phyloP scores from a whole-genome alignment of 1,140 invertebrate species.

The Saccostrea cuccullata region DNA sequence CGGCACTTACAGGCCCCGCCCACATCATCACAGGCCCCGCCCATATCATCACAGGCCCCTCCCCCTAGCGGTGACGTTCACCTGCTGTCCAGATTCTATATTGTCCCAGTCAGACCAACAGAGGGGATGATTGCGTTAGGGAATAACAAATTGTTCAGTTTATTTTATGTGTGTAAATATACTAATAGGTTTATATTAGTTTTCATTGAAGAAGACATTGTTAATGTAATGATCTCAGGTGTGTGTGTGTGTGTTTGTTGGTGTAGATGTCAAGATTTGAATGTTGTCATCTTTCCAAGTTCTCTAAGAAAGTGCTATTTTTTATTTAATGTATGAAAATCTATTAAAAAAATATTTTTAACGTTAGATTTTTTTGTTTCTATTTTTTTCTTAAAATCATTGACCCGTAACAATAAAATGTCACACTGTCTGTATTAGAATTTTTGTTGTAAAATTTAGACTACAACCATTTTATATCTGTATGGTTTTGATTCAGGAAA shows the following conservation, averaged over 20 bases:
- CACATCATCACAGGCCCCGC: not conserved
- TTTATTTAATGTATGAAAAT: not conserved
- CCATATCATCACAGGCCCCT: not conserved
- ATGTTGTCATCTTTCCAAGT: not conserved
- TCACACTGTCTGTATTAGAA: not conserved
- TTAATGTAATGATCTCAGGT: slow-evolving; percentile 26
- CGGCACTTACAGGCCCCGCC: not conserved
- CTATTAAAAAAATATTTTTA: not conserved
- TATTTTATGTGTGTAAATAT: slow-evolving; percentile 13
- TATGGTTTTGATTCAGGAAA: too few relatives aligned
- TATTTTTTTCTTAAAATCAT: not conserved
- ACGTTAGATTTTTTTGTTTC: not conserved
- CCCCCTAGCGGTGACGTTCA: not conserved
- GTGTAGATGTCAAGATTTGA: not conserved
- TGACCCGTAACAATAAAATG: not conserved
- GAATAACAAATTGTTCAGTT: not conserved
- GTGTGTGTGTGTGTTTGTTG: not conserved
- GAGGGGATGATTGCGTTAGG: not conserved
- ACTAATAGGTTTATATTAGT: slow-evolving; percentile 26
- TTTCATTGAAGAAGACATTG: not conserved
- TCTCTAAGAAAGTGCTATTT: slow-evolving; percentile 22
- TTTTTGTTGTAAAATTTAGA: not conserved
- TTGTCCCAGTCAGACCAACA: not conserved
- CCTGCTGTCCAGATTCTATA: not conserved
- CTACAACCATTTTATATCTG: too few relatives aligned